Base-by-base conservation (phyloP, 2,888 invertebrate genomes). In the Atethmia centrago region DNA sequence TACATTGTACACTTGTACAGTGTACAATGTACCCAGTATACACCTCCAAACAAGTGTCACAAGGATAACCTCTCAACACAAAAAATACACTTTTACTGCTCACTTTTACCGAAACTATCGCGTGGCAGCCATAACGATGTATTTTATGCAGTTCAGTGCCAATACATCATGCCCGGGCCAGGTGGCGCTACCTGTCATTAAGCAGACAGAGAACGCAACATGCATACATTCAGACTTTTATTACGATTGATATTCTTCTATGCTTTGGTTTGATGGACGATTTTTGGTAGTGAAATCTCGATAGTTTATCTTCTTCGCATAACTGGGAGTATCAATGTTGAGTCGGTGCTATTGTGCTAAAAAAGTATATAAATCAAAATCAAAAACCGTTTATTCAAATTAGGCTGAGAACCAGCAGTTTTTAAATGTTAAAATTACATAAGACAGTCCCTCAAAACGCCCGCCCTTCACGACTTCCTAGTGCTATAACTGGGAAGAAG, bases 121-220 rank as follows among this genome's bases (percentile, higher is more conserved):
- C 8, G 53, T 61, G 59, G 49, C 77, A 82, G 21, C 49, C 69
- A 45, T 79, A 64, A 49, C 49, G 55, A 64, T 40, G 69, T 61
- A 47, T 68, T 77, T 79, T 55, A 68, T 77, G 64, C 64, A 82
- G 53, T 77, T 77, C 49, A 61, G 51, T 47, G 55, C 55, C 69
- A 69, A 79, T 69, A 82, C 78, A 82, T 82, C 64, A 82, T n/a
- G 61, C 14, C 55, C 10, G 31, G 28, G 28, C 59, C 80, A 79
- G 64, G 40, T 68, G 72, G 56, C 55, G 53, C 36, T 28, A 51
- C n/a, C 56, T 65, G 72, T 56, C 83, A 65, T 67, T 74, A 70
- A 49, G 45, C 21, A 19, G 25, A 58, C 28, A 45, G 56, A 68
- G 36, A 56, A 65, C 55, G 55, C 49, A 69, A 77, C 77, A 62